Base-by-base conservation (phyloP, 92 coral and sea anemone species). In the Scolanthus callimorphus region DNA sequence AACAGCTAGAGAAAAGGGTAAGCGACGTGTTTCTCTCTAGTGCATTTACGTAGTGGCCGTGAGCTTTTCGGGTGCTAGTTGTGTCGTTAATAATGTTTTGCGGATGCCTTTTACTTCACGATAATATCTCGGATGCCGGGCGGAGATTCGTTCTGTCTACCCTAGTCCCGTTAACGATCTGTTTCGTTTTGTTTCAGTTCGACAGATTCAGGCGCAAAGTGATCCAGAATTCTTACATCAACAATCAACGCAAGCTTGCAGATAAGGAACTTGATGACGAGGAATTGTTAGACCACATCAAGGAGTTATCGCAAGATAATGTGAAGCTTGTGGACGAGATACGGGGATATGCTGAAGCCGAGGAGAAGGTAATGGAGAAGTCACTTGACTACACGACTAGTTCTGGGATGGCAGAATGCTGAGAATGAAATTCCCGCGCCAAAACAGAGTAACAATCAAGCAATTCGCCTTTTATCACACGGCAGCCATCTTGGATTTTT, bases 1-100 rank as follows among this genome's bases (percentile, higher is more conserved):
- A 86, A 38, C 97, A 86, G 56, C 57, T 85, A 25, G 90, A 90
- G 67, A 85, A 72, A 56, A 81, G 83, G 80, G 97, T 90, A 52
- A 20, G 81, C 15, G 8, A 34, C 41, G 15, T 34, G 41, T 34
- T n/a, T n/a, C n/a, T 15, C 41, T 34, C 41, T 15, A 15, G 15
- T 34, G 15, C 15, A 6, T 34, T 15, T 34, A 34, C 41, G 15
- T 6, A 34, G 6, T 34, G 41, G n/a, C n/a, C n/a, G n/a, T n/a
- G n/a, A n/a, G n/a, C n/a, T n/a, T n/a, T n/a, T n/a, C n/a, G n/a
- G n/a, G n/a, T n/a, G n/a, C n/a, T n/a, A n/a, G n/a, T n/a, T n/a
- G n/a, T n/a, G n/a, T n/a, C n/a, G n/a, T n/a, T n/a, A n/a, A n/a
- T n/a, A n/a, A n/a, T n/a, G n/a, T n/a, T n/a, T n/a, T n/a, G n/a